Percentiles rank a stretch among this genome's conserved stretches.
phyloP scores from a whole-genome alignment of 2,888 invertebrate species.

The Encarsia formosa region DNA sequence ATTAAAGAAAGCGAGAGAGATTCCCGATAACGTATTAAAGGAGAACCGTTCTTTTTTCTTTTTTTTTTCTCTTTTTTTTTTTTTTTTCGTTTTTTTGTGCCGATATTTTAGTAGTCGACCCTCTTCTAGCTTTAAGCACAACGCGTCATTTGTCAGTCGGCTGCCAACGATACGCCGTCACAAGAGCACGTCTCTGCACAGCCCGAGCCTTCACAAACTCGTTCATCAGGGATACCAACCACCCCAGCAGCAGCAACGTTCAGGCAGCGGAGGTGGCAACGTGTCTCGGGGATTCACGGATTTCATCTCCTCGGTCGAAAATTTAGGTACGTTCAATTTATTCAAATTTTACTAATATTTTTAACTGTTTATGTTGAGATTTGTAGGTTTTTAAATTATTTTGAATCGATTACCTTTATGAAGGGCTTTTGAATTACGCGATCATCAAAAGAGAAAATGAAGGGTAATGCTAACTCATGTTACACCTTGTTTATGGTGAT shows the following conservation, averaged over 20 bases:
- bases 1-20: background rate
- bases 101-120: slow-evolving; percentile 57
- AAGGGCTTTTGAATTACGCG: no score
- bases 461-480: no score
- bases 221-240: slow-evolving; percentile 52
- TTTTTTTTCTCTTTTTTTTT: no score
- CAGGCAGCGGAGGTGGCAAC: slow-evolving; percentile 36
- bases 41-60: slow-evolving; percentile 14
- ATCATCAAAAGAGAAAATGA: no score
- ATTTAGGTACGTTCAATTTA: slow-evolving; percentile 68
- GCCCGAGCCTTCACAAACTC: slow-evolving; percentile 63
- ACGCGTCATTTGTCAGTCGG: slow-evolving; percentile 87
- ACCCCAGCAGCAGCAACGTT: background rate
- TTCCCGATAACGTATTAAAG: slow-evolving; percentile 13
- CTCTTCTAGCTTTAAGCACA: slow-evolving; percentile 85
- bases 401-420: no score
- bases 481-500: no score
- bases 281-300: slow-evolving; percentile 62
- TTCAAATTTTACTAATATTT: no score
- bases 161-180: slow-evolving; percentile 82
- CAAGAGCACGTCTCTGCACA: slow-evolving; percentile 74
- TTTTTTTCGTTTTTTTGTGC: no score
- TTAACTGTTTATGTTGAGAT: no score
- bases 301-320: slow-evolving; percentile 71
- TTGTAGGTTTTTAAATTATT: no score